A percentile compares a stretch with the other conserved stretches of the same genome.
These are phyloP conservation scores for Hylomyscus alleni DNA, from an alignment of 2,797 vertebrate genomes.

Conservation along the genomic window DNA sequence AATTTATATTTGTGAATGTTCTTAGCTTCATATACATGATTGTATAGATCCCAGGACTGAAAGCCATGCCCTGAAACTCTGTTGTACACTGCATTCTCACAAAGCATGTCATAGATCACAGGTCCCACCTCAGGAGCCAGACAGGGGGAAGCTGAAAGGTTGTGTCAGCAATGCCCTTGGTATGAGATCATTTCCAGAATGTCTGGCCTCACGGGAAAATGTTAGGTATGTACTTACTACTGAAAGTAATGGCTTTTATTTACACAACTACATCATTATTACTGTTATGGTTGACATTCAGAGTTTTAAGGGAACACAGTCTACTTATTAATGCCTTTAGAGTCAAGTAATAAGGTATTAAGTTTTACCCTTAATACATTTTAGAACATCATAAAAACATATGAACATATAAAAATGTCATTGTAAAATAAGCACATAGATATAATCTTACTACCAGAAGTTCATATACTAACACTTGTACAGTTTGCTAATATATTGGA, in stretches of 20 bases:
- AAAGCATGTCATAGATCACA: not conserved
- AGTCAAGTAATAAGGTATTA: not conserved
- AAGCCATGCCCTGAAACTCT: not conserved
- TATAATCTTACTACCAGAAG: not conserved
- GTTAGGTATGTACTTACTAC: not conserved
- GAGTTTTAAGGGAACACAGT: not conserved
- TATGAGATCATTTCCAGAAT: not conserved
- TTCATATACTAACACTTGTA: not conserved
- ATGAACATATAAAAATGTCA: not conserved
- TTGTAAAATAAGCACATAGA: not conserved
- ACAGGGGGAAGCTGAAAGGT: not conserved
- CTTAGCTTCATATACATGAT: not conserved
- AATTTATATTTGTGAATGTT: not conserved
- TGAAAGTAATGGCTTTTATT: not conserved
- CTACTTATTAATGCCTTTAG: not conserved
- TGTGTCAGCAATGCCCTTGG: not conserved
- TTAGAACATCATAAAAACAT: not conserved
- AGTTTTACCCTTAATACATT: constrained; percentile 17
- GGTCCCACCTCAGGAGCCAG: rapidly evolving
- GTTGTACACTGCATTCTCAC: not conserved
- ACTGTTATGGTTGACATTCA: not conserved
- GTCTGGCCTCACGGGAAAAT: not conserved
- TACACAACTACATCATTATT: not conserved
- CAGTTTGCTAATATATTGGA: not conserved
- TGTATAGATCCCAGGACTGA: not conserved